Conservation (phyloP, 1,140 invertebrate species). For the Caerostris extrusa region DNA sequence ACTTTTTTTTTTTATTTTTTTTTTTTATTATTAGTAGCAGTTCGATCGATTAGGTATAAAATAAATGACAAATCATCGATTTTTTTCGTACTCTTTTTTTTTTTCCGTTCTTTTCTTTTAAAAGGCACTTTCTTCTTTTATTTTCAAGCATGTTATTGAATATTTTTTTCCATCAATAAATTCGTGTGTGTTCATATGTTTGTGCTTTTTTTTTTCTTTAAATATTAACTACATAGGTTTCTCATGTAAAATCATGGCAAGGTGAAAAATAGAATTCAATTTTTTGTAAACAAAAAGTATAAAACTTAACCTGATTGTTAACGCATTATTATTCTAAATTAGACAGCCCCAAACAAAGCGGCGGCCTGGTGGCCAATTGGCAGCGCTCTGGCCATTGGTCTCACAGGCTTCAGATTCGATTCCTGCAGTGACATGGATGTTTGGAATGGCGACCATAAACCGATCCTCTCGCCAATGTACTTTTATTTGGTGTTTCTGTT, state of each 20-base stretch:
- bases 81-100: background rate
- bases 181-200: too few relatives aligned
- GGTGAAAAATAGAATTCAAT: too few relatives aligned
- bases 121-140: background rate
- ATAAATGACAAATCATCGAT: slow-evolving; percentile 4
- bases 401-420: too few relatives aligned
- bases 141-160: background rate
- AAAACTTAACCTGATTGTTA: too few relatives aligned
- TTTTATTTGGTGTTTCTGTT: background rate
- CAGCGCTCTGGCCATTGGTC: too few relatives aligned
- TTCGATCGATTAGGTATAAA: slow-evolving; percentile 15
- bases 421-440: too few relatives aligned
- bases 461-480: slow-evolving; percentile 13
- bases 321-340: too few relatives aligned
- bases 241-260: too few relatives aligned
- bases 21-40: background rate
- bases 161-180: background rate
- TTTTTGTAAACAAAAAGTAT: too few relatives aligned
- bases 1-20: background rate
- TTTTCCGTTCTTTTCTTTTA: background rate
- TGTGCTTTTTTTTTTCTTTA: background rate
- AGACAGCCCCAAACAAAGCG: too few relatives aligned
- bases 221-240: too few relatives aligned
- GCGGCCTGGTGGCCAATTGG: too few relatives aligned
- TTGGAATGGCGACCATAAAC: background rate